phyloP scores from a whole-genome alignment of 1,140 invertebrate genomes.

The Zophobas morio region DNA sequence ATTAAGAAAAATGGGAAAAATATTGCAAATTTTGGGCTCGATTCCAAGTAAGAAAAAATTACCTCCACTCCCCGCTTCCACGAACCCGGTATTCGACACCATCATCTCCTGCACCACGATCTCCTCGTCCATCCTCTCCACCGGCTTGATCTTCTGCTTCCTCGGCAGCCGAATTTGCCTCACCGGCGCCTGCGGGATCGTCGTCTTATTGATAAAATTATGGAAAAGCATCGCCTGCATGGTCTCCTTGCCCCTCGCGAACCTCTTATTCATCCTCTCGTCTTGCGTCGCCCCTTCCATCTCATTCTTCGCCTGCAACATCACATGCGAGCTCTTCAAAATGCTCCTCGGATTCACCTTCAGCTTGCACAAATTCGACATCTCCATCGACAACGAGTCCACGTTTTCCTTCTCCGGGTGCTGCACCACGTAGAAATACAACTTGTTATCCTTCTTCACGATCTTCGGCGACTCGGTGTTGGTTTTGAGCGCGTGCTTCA shows the following conservation, averaged over 20 bases:
- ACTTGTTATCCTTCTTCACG: constrained; percentile 29
- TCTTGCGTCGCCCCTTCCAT: constrained; percentile 16
- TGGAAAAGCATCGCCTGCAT: constrained; percentile 60
- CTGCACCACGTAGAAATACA: constrained; percentile 56
- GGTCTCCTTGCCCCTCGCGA: constrained; percentile 61
- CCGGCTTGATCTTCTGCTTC: constrained; percentile 64
- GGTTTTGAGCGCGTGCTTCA: constrained; percentile 46
- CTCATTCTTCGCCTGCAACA: constrained; percentile 16
- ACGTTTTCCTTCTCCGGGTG: constrained; percentile 63
- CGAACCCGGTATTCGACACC: constrained; percentile 61
- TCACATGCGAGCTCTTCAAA: constrained; percentile 55
- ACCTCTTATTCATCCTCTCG: constrained; percentile 58
- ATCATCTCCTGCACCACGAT: constrained; percentile 65
- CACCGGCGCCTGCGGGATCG: constrained; percentile 62
- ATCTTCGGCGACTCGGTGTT: constrained; percentile 32
- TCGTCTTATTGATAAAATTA: constrained; percentile 64
- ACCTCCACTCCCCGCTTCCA: constrained; percentile 52
- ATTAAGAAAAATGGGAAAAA: too few relatives aligned
- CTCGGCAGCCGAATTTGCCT: constrained; percentile 60
- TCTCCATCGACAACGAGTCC: constrained; percentile 35
- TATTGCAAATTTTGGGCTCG: too few relatives aligned
- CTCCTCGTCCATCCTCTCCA: constrained; percentile 61
- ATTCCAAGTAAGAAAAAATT: not conserved
- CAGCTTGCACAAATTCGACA: constrained; percentile 13
- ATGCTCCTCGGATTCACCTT: constrained; percentile 61